phyloP scores from a whole-genome alignment of 1,140 invertebrate species.

The Catajapyx aquilonaris region DNA sequence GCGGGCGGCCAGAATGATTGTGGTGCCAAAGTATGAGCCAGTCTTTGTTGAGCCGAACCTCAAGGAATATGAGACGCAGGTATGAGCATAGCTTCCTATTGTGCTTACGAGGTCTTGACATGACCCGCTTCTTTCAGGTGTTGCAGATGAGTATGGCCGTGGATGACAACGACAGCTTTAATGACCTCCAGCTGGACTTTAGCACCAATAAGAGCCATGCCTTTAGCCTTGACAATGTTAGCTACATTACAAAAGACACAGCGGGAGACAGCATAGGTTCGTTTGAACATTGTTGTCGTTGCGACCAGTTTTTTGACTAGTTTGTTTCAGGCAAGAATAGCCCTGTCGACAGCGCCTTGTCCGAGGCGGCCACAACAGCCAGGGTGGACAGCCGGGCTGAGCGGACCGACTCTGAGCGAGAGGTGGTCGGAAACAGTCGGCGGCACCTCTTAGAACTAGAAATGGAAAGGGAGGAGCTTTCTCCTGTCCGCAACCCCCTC shows the following conservation, averaged over 20 bases:
- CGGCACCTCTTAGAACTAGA: background rate
- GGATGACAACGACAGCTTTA: constrained; percentile 49
- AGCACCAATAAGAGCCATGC: constrained; percentile 59
- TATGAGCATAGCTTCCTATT: constrained; percentile 9
- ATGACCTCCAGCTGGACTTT: constrained; percentile 65
- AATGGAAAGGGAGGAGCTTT: constrained; percentile 21
- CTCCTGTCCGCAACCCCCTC: constrained; percentile 29
- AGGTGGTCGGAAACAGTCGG: background rate
- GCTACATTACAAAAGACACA: constrained; percentile 63
- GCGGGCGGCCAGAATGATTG: constrained; percentile 45
- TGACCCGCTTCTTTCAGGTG: constrained; percentile 35
- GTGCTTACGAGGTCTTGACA: background rate
- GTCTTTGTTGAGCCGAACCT: constrained; percentile 53
- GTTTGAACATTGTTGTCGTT: too few species aligned
- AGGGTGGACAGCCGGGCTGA: background rate
- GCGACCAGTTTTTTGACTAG: background rate
- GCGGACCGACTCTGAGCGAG: constrained; percentile 1
- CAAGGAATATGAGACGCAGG: constrained; percentile 66
- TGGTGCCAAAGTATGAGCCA: constrained; percentile 53
- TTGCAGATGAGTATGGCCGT: constrained; percentile 69
- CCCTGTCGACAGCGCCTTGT: too few species aligned
- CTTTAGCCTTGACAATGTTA: constrained; percentile 63
- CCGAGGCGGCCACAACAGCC: constrained; percentile 1
- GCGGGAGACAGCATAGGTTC: constrained; percentile 15
- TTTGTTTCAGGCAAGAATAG: constrained; percentile 1